These are phyloP conservation scores for Trilocha varians DNA, from an alignment of 2,888 invertebrate species.

Conservation along the genomic window DNA sequence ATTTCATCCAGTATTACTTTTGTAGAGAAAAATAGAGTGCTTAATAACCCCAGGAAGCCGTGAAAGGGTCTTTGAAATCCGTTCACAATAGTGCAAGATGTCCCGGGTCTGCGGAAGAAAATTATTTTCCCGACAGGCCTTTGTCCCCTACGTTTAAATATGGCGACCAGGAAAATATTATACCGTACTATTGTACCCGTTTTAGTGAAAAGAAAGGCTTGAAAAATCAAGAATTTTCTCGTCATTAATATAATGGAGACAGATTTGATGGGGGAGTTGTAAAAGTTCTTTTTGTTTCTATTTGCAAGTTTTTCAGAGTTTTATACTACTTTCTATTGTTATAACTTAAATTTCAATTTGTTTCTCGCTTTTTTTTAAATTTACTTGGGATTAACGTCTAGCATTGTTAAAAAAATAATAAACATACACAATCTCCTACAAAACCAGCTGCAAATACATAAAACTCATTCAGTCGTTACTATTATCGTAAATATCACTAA, in stretches of 20 bases:
- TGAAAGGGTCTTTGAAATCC: constrained; percentile 54
- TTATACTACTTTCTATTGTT: too few species aligned
- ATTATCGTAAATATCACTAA: too few species aligned
- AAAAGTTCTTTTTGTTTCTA: too few species aligned
- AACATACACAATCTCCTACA: too few species aligned
- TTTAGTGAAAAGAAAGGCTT: constrained; percentile 9
- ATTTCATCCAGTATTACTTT: constrained; percentile 2
- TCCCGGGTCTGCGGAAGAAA: constrained; percentile 47
- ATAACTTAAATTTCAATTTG: too few species aligned
- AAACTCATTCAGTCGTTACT: too few species aligned
- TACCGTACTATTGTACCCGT: constrained; percentile 25
- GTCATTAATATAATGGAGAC: not conserved
- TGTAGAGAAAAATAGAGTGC: constrained; percentile 13
- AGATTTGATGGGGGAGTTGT: too few species aligned
- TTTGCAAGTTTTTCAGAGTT: too few species aligned
- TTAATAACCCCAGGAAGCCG: constrained; percentile 39
- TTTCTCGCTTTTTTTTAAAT: too few species aligned
- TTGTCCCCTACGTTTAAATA: constrained; percentile 47
- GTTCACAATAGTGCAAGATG: constrained; percentile 59
- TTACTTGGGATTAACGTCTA: too few species aligned
- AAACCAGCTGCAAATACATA: too few species aligned
- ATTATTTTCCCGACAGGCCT: constrained; percentile 54
- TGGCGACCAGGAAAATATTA: constrained; percentile 40
- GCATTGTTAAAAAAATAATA: too few species aligned
- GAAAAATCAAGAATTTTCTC: not conserved